Evolutionary conservation across 2,113 vertebrate species (phyloP), one percentile per base, ranked within the genome.

Genomic region (Dasyornis broadbenti): DNA sequence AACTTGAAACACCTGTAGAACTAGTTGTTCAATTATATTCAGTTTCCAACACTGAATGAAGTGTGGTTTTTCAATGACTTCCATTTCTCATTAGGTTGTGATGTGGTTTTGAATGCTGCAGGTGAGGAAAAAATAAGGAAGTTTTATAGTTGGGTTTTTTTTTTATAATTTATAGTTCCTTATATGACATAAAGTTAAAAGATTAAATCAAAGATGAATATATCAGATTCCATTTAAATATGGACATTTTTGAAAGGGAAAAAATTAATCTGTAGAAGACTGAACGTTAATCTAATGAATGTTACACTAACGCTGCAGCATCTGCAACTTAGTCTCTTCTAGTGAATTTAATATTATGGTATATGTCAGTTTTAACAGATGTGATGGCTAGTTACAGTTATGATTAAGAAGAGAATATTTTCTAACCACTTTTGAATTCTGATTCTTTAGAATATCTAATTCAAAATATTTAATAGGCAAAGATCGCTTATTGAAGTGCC

Each of bases 1-100:
- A 94, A 95, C 94, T 88, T 83, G 95, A 95, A 96, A 88, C 90
- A 93, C 95, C 95, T 94, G 95, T 95, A 92, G 70, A 95, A 95
- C 95, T 82, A 90, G 95, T 95, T 95, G 70, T 85, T 92, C 87
- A 76, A 71, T 95, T 92, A 82, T 72, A 63, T 76, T 89, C 44
- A 30, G 28, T 95, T 96, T 94, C 64, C 79, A 94, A 1, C 80
- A 42, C 44, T 89, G 86, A 89, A 78, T 86, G 91, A 95, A 92
- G 61, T 92, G 87, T 92, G 95, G 66, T 85, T 96, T 94, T 96
- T 87, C 73, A 95, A 24, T 94, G 61, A 69, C 93, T 95, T 96
- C 95, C 66, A 69, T 95, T 95, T 91, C 72, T 94, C 21, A 0
- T 90, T 88, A 82, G 45, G 47, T 63, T 94, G 59, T 92, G 84